Evolutionary conservation across 2,113 vertebrate genomes (phyloP), one percentile per base, ranked within the genome.

Genomic region (Rhagologus leucostigma): DNA sequence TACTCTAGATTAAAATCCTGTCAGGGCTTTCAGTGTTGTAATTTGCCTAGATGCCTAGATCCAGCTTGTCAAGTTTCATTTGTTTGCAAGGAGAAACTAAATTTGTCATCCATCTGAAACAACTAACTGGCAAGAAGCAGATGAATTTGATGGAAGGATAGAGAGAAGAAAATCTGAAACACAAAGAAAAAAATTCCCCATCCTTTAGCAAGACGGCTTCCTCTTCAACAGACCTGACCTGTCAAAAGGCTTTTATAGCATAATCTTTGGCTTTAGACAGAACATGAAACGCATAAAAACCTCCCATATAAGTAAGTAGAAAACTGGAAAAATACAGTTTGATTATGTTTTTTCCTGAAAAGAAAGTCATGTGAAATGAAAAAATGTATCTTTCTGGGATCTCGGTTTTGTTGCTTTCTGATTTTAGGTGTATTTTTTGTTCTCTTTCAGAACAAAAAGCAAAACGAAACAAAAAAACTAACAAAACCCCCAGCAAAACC

Each of bases 401-500:
- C 84, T 56, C 7, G 2, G 5, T 23, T 84, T 50, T 56, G 2
- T 35, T 59, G 4, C 2, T 79, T 50, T 65, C 22, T 75, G 33
- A 50, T 56, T 92, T 82, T 42, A 23, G 6, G 46, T 14, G 3
- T 35, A 35, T 2, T 23, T 24, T 33, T 89, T 41, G 3, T 42
- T 75, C 10, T 50, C 7, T 55, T 84, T 64, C 11, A 55, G 23
- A 27, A 49, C 7, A 42, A 86, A 76, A 57, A 46, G 3, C 9
- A 26, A 62, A 89, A 18, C 29, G 44, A 57, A 33, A 0, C 22
- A 49, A 44, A 1, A 2, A 41, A 60, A 8, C 8, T 32, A 60
- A 13, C 1, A 1, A 42, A 39, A 7, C 3, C 1, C 6, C 9
- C 11, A 41, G 17, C 6, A 69, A 65, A 65, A 10, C 3, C 7